phyloP scores from a whole-genome alignment of 1,140 invertebrate genomes.

The Trachymyrmex septentrionalis region DNA sequence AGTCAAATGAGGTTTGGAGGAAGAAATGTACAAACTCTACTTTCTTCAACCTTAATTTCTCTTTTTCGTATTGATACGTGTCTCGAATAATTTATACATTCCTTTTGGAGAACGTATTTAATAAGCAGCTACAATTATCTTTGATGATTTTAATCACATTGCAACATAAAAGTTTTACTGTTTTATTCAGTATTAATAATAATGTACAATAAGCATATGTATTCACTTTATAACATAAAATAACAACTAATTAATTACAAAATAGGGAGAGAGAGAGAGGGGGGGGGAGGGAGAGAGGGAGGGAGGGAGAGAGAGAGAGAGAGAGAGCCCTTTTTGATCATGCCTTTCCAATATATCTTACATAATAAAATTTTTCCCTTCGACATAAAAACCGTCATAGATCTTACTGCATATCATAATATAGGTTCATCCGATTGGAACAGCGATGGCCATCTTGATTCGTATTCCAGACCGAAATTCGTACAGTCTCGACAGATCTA shows the following conservation, averaged over 20 bases:
- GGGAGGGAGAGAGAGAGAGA: background rate
- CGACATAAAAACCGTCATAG: slow-evolving; percentile 12
- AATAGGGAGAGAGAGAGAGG: background rate
- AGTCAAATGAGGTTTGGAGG: background rate
- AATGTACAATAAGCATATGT: background rate
- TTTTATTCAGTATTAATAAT: too few species aligned
- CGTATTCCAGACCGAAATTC: slow-evolving; percentile 69
- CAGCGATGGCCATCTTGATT: slow-evolving; percentile 64
- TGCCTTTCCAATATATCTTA: background rate
- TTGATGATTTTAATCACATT: background rate
- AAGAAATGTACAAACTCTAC: background rate
- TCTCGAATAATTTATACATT: background rate
- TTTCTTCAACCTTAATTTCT: slow-evolving; percentile 50
- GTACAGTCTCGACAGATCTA: slow-evolving; percentile 66
- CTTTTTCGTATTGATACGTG: background rate
- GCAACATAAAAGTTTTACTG: background rate
- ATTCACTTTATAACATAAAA: background rate
- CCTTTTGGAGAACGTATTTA: background rate
- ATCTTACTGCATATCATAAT: background rate
- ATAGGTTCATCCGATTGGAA: background rate
- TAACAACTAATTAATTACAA: background rate
- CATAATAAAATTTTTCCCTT: slow-evolving; percentile 28
- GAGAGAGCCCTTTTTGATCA: background rate
- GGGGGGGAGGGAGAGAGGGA: background rate
- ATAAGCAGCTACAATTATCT: background rate